Base-by-base conservation (phyloP, 2,888 invertebrate species). In the Serripes groenlandicus region DNA sequence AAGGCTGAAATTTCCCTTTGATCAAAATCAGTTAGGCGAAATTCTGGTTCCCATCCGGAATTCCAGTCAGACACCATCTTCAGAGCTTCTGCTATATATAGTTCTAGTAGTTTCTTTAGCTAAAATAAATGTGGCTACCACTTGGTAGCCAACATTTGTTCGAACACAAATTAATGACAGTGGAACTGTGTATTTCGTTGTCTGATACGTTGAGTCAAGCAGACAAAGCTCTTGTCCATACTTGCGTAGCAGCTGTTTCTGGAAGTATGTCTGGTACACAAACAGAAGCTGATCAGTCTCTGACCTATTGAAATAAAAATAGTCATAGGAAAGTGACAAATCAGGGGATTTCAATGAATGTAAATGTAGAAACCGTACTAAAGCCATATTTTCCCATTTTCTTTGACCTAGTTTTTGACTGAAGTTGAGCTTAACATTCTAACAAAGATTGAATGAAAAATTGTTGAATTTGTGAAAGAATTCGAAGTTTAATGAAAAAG, bases 1-100 rank as follows among this genome's bases (percentile, higher is more conserved):
- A 73, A 49, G n/a, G 73, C 60, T 42, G 42, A 11, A 18, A 73
- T 73, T 73, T 73, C 73, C n/a, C 62, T 9, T 23, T 30, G 32
- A 34, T 73, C 73, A 73, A 28, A 73, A 35, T 73, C 73, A 62
- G 62, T 62, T 18, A 73, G 3, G 18, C 26, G 37, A 30, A 62
- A 28, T 21, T 28, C 1, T 70, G 70, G 70, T 21, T 30, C 37
- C 73, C 62, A 73, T 18, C 21, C 9, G 15, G 26, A 21, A 26
- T 73, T 73, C 62, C 62, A 73, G 28, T 28, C 15, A 21, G 15
- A 7, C 5, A 73, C 18, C 18, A 42, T 62, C 11, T 37, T 15
- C 42, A 62, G 30, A 11, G 73, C 73, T 32, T 73, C 73, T 28
- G 42, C 11, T 9, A 62, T 73, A 15, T n/a, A n/a, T n/a, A n/a